Conservation (phyloP, 2,797 vertebrate species). For the Hemitrygon akajei region DNA sequence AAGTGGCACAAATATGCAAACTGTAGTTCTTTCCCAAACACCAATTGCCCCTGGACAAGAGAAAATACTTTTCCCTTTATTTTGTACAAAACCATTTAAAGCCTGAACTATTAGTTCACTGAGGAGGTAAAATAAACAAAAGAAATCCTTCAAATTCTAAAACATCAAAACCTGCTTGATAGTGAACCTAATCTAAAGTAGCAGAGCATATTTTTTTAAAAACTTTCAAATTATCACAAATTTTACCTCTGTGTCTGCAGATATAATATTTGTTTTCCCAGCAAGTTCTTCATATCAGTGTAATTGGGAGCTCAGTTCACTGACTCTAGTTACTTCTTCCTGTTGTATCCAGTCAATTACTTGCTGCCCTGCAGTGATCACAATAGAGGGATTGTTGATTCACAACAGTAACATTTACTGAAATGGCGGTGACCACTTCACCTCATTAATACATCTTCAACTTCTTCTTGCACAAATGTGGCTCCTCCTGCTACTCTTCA, state of each 20-base stretch:
- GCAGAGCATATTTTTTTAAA: background rate
- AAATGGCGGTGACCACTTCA: background rate
- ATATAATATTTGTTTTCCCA: background rate
- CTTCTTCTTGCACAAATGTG: background rate
- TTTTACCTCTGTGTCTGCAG: background rate
- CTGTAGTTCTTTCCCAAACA: background rate
- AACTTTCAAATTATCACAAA: background rate
- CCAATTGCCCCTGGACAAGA: background rate
- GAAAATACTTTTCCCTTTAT: background rate
- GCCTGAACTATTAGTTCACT: background rate
- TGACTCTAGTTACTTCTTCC: background rate
- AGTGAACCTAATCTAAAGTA: background rate
- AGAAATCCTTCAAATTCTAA: background rate
- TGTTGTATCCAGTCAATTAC: background rate
- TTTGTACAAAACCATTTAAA: background rate
- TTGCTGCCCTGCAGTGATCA: constrained; percentile 9
- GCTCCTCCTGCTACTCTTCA: background rate
- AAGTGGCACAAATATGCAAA: background rate
- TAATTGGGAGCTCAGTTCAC: background rate
- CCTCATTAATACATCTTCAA: background rate
- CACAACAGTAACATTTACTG: background rate
- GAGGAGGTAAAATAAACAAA: background rate
- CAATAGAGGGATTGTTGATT: background rate
- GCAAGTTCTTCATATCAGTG: background rate
- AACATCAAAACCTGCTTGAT: background rate